Conservation (phyloP, 2,113 vertebrate genomes). For the Ceyx melanurus region DNA sequence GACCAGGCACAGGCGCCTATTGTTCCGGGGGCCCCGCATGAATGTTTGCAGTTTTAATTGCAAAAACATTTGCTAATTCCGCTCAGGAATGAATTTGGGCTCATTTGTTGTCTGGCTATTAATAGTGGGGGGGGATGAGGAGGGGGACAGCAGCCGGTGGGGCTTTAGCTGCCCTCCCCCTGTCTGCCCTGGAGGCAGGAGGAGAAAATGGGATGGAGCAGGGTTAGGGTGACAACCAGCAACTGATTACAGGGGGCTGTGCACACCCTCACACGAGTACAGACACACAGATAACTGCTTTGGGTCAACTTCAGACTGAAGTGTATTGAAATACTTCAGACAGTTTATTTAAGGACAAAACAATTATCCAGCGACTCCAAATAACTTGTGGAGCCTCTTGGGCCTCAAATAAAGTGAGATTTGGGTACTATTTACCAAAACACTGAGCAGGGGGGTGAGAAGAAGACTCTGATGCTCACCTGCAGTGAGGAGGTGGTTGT, state of each 20-base stretch:
- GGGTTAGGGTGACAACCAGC: neutral
- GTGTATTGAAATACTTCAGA: neutral
- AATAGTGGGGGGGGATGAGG: slow-evolving; percentile 35
- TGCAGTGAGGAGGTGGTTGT: neutral
- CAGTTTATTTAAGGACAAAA: neutral
- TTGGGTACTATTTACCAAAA: neutral
- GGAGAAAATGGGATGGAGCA: neutral
- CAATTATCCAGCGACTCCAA: neutral
- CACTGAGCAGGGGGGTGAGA: neutral
- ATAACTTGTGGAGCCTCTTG: neutral
- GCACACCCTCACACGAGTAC: fast-evolving
- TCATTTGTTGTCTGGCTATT: slow-evolving; percentile 67
- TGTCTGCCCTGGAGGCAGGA: neutral
- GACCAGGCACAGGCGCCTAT: slow-evolving; percentile 73
- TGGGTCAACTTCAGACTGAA: neutral
- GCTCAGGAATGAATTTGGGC: slow-evolving; percentile 65
- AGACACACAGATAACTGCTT: neutral
- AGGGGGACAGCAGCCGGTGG: slow-evolving; percentile 58
- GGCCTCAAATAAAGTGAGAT: neutral
- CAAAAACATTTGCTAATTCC: slow-evolving; percentile 74
- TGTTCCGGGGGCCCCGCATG: slow-evolving; percentile 70
- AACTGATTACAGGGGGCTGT: neutral
- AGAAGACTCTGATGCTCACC: neutral
- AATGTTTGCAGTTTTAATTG: slow-evolving; percentile 75
- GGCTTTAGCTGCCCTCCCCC: neutral